Evolutionary conservation across 2,797 vertebrate genomes (phyloP), one percentile per base, ranked within the genome.

Genomic region (Euthynnus affinis): DNA sequence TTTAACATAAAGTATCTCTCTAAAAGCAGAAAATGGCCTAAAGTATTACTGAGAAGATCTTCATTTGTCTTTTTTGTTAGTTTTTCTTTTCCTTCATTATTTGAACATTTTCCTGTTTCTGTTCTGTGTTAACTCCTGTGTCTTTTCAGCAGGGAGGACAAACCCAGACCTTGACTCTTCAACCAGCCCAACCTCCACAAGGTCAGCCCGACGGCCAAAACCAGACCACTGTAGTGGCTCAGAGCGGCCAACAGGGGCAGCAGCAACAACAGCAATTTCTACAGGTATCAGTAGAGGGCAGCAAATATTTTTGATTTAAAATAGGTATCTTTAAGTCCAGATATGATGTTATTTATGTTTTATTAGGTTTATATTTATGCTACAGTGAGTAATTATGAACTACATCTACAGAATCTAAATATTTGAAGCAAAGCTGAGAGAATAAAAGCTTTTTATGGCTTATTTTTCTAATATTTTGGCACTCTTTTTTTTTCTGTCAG

Each of bases 201-300:
- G 83, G 86, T 56, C 92, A 93, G 62, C 80, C 89, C 0, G 94
- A 95, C 1, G 49, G 81, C 23, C 94, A 93, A 73, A 91, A 88
- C 71, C 93, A 94, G 76, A 90, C 91, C 0, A 5, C 94, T 83
- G 91, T 93, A 61, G 92, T 95, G 70, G 81, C 90, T 15, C 94
- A 94, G 81, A 82, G 88, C 5, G 81, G 88, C 0, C 96, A 96
- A 64, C 96, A 96, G 42, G 95, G 94, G 37, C 95, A 93, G 58
- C 94, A 95, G 79, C 94, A 94, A 74, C 95, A 95, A 71, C 94
- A 96, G 83, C 95, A 97, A 60, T 98, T 99, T 89, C 81, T 98
- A 84, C 98, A 98, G 97, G 98, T 99, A 94, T 57, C 66, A 83
- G 1, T 27, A 76, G 82, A 83, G 81, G 65, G 74, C 83, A 79